Evolutionary conservation across 2,888 invertebrate genomes (phyloP).

Genomic region (Rotaria sp.): DNA sequence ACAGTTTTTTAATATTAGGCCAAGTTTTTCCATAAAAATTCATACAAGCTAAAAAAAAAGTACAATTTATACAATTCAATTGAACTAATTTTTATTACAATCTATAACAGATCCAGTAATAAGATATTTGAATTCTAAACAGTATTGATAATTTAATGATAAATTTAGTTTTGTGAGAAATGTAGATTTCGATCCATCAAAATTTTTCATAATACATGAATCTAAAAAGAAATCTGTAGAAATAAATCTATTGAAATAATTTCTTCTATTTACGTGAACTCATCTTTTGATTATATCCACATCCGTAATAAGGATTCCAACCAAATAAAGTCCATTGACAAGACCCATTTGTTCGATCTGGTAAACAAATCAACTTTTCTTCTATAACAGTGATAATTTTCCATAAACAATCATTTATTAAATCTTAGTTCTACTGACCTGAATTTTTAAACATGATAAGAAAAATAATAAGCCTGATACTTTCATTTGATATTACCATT

Average conservation of each 20-base stretch:
- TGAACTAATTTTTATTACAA: not conserved
- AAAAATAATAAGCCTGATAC: not conserved
- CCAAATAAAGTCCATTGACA: slow-evolving; percentile 1
- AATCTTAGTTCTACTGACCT: not conserved
- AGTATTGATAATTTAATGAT: not conserved
- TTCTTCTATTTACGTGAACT: not conserved
- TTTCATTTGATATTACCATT: not conserved
- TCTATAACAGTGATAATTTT: not conserved
- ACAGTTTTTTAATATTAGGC: not conserved
- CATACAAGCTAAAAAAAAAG: not conserved
- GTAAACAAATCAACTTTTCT: not conserved
- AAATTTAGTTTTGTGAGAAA: not conserved
- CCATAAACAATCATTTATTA: not conserved
- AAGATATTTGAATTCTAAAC: not conserved
- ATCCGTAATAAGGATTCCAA: not conserved
- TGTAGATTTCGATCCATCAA: not conserved
- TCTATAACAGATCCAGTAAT: not conserved
- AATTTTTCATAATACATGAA: not conserved
- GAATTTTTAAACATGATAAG: not conserved
- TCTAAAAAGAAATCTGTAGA: not conserved
- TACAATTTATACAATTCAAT: not conserved
- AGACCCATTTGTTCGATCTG: not conserved
- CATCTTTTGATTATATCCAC: not conserved
- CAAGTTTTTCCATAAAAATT: not conserved
- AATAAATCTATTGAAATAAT: not conserved